Percentiles rank a stretch among this genome's conserved stretches.
Conservation (phyloP, 2,888 invertebrate genomes). For the Xanthorhoe designata region DNA sequence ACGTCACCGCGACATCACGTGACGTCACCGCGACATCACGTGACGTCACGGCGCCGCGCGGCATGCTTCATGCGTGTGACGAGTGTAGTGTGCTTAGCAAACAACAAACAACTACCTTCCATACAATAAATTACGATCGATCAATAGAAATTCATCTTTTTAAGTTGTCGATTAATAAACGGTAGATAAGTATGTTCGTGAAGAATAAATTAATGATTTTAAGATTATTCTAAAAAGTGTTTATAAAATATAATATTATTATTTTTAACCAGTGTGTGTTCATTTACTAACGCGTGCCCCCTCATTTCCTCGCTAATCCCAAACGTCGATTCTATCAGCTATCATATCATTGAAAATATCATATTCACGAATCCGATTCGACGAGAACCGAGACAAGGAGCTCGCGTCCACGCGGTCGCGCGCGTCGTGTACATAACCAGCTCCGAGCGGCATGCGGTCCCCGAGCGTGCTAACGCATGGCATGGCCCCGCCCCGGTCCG, state of each 20-base stretch:
- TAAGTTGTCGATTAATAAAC: slow-evolving; percentile 80
- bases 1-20: slow-evolving; percentile 18
- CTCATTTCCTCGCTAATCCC: slow-evolving; percentile 58
- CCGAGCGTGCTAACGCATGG: slow-evolving; percentile 63
- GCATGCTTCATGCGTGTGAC: slow-evolving; percentile 39
- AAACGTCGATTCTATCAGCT: slow-evolving; percentile 80
- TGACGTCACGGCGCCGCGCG: slow-evolving; percentile 24
- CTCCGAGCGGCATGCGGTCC: slow-evolving; percentile 69
- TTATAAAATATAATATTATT: slow-evolving; percentile 86
- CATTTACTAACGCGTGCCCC: slow-evolving; percentile 78
- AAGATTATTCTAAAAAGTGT: slow-evolving; percentile 86
- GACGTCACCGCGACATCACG: slow-evolving; percentile 7
- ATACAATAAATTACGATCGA: slow-evolving; percentile 59
- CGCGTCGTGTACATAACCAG: slow-evolving; percentile 58
- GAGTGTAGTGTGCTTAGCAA: slow-evolving; percentile 44
- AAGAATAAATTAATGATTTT: slow-evolving; percentile 84
- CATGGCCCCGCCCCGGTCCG: slow-evolving; percentile 33
- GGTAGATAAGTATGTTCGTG: slow-evolving; percentile 82
- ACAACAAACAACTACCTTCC: slow-evolving; percentile 47
- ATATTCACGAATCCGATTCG: slow-evolving; percentile 35
- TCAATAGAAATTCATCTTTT: slow-evolving; percentile 74
- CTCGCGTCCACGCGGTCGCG: slow-evolving; percentile 8
- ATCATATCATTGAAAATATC: slow-evolving; percentile 58
- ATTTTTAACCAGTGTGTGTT: slow-evolving; percentile 80
- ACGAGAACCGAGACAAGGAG: slow-evolving; percentile 11